Conservation (phyloP, 2,113 vertebrate genomes). For the Siphamia tubifer region DNA sequence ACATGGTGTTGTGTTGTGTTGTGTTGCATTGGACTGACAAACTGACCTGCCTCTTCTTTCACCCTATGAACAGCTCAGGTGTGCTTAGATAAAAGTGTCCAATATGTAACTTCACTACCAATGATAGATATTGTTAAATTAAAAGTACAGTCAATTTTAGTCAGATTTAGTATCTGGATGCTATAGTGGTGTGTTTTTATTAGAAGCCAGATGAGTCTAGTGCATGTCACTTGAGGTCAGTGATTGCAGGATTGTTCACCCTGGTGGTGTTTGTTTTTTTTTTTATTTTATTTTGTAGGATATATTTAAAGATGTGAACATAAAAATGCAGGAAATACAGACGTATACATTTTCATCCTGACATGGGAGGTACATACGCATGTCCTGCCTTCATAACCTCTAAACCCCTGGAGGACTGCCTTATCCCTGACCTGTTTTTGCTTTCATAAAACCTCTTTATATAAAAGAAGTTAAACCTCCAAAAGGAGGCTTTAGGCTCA, state of each 20-base stretch:
- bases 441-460: too few species aligned
- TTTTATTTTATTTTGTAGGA: neutral
- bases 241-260: too few species aligned
- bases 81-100: too few species aligned
- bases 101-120: too few species aligned
- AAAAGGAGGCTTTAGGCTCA: constrained; percentile 34
- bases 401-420: neutral
- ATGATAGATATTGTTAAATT: too few species aligned
- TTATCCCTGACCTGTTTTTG: neutral
- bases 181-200: too few species aligned
- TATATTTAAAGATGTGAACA: neutral
- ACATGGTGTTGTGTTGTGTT: constrained; percentile 24
- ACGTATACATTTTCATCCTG: constrained; percentile 19
- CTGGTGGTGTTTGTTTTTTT: constrained; percentile 4
- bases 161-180: too few species aligned
- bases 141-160: too few species aligned
- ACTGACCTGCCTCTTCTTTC: constrained; percentile 20
- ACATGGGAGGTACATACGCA: constrained; percentile 21
- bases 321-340: constrained; percentile 5
- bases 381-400: neutral
- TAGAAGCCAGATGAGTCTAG: too few species aligned
- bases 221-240: too few species aligned
- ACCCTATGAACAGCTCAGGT: too few species aligned
- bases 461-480: constrained; percentile 2
- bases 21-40: constrained; percentile 38